Percentiles rank a stretch among this genome's conserved stretches.
Evolutionary conservation across 2,888 invertebrate genomes (phyloP).

Genomic region (Watsonalla cultraria): DNA sequence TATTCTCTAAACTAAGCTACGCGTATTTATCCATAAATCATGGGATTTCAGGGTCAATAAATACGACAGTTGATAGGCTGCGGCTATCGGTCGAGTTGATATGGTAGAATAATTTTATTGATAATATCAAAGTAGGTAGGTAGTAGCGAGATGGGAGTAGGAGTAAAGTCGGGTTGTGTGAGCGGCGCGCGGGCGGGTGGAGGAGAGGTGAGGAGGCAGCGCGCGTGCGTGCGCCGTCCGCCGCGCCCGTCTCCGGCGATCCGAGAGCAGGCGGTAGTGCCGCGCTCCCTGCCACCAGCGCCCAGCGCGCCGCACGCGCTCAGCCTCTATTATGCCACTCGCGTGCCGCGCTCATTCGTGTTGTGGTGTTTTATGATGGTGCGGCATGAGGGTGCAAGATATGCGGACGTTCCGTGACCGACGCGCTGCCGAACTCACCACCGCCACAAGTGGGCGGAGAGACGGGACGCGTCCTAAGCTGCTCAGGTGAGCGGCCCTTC

Average conservation of each 20-base stretch:
- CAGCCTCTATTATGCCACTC: slow-evolving; percentile 54
- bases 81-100: slow-evolving; percentile 55
- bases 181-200: slow-evolving; percentile 15
- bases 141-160: slow-evolving; percentile 68
- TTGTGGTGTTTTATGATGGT: slow-evolving; percentile 76
- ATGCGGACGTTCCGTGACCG: slow-evolving; percentile 74
- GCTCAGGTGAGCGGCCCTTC: slow-evolving; percentile 71
- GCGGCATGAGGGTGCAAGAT: slow-evolving; percentile 70
- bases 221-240: slow-evolving; percentile 58
- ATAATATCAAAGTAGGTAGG: slow-evolving; percentile 73
- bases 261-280: slow-evolving; percentile 51
- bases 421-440: slow-evolving; percentile 44
- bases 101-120: slow-evolving; percentile 75
- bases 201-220: slow-evolving; percentile 18
- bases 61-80: slow-evolving; percentile 49
- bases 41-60: slow-evolving; percentile 37
- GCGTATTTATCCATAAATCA: slow-evolving; percentile 19
- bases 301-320: slow-evolving; percentile 33
- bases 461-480: slow-evolving; percentile 54
- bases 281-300: slow-evolving; percentile 46
- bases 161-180: slow-evolving; percentile 31
- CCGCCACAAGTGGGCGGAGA: slow-evolving; percentile 75
- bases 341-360: slow-evolving; percentile 65
- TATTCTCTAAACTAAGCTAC: no score
- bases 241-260: slow-evolving; percentile 54